Evolutionary conservation across 2,888 invertebrate species (phyloP).

Genomic region (Pseudolycoriella hygida): DNA sequence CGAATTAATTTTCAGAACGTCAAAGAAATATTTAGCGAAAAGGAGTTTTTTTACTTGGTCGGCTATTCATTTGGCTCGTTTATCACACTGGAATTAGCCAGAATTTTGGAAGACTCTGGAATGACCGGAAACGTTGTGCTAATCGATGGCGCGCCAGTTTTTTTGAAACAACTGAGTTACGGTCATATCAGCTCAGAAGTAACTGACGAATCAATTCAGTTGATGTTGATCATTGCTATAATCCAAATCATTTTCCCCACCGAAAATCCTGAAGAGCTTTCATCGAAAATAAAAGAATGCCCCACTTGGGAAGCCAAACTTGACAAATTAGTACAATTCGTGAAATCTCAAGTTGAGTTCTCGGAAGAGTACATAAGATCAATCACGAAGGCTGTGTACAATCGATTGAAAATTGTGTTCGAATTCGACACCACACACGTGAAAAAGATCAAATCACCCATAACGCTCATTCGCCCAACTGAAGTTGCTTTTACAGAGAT

Average conservation of each 20-base stretch:
- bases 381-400: slow-evolving; percentile 30
- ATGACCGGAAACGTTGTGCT: slow-evolving; percentile 44
- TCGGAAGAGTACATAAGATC: slow-evolving; percentile 27
- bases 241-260: slow-evolving; percentile 22
- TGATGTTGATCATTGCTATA: slow-evolving; percentile 16
- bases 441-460: slow-evolving; percentile 36
- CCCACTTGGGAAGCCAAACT: slow-evolving; percentile 39
- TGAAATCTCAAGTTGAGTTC: slow-evolving; percentile 25
- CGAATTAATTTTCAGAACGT: slow-evolving; percentile 33
- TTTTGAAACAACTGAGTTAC: slow-evolving; percentile 33
- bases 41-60: slow-evolving; percentile 50
- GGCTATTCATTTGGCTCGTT: slow-evolving; percentile 82
- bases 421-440: slow-evolving; percentile 23
- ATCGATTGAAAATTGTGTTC: slow-evolving; percentile 35
- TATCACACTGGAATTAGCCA: slow-evolving; percentile 58
- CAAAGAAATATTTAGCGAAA: slow-evolving; percentile 33
- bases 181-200: not conserved
- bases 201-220: slow-evolving; percentile 18
- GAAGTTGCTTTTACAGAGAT: slow-evolving; percentile 33
- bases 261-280: slow-evolving; percentile 18
- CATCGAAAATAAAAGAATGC: slow-evolving; percentile 31
- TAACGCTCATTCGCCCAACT: slow-evolving; percentile 45
- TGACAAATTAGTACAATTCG: slow-evolving; percentile 29
- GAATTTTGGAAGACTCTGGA: slow-evolving; percentile 49
- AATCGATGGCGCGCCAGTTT: slow-evolving; percentile 67